A percentile compares a stretch with the other conserved stretches of the same genome.
Conservation (phyloP, 2,888 invertebrate genomes). For the Saturnia japonica region DNA sequence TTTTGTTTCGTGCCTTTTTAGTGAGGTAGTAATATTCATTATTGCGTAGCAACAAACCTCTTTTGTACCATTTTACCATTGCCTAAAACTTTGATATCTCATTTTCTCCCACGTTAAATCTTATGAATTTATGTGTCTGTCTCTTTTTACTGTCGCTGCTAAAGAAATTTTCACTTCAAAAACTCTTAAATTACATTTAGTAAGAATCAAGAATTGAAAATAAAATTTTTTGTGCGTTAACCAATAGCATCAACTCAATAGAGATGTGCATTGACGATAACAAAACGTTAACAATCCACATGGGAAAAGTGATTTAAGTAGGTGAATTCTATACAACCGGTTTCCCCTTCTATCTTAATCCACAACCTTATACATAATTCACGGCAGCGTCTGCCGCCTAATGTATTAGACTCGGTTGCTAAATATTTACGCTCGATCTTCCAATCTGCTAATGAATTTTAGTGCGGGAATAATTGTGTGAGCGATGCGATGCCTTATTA, state of each 20-base stretch:
- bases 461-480: slow-evolving; percentile 31
- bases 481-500: background rate
- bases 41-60: too few species aligned
- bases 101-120: too few species aligned
- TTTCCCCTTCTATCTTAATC: slow-evolving; percentile 26
- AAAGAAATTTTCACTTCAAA: too few species aligned
- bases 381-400: slow-evolving; percentile 53
- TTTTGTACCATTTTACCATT: too few species aligned
- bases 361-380: slow-evolving; percentile 60
- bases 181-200: background rate
- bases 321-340: slow-evolving; percentile 2
- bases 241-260: background rate
- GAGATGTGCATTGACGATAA: background rate
- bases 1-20: too few species aligned
- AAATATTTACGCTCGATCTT: slow-evolving; percentile 65
- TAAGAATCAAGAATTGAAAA: background rate
- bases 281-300: background rate
- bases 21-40: too few species aligned
- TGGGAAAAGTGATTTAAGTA: background rate
- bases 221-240: background rate
- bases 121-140: too few species aligned
- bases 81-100: too few species aligned
- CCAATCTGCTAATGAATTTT: slow-evolving; percentile 66
- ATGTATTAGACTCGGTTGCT: slow-evolving; percentile 64
- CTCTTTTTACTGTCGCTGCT: too few species aligned